Evolutionary conservation across 1,140 invertebrate species (phyloP).

Genomic region (Spodoptera litura): DNA sequence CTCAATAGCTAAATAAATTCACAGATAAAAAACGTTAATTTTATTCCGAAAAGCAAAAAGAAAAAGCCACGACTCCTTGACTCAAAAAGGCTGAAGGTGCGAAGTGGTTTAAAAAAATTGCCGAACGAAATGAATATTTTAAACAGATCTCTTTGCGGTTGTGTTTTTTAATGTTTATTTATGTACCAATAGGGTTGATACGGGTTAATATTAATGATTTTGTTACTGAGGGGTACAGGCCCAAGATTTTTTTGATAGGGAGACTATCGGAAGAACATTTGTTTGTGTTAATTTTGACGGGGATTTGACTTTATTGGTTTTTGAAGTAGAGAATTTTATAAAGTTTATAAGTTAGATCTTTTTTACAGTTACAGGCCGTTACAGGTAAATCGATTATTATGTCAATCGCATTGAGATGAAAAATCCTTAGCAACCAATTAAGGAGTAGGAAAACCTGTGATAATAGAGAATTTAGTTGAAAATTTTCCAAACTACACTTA

Average conservation of each 20-base stretch:
- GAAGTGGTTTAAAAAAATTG: conserved; percentile 45
- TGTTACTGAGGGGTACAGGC: conserved; percentile 24
- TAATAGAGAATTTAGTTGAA: no score
- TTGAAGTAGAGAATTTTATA: background rate
- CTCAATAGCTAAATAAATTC: conserved; percentile 46
- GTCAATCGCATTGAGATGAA: no score
- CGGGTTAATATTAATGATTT: conserved; percentile 51
- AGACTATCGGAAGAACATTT: conserved; percentile 38
- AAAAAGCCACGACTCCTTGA: conserved; percentile 21
- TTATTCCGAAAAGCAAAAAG: conserved; percentile 46
- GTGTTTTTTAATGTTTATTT: conserved; percentile 51
- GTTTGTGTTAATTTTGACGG: conserved; percentile 45
- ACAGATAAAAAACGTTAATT: conserved; percentile 51
- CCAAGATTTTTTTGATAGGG: conserved; percentile 33
- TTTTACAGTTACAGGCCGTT: no score
- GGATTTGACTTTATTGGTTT: conserved; percentile 1
- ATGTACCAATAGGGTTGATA: conserved; percentile 46
- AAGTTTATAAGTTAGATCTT: background rate
- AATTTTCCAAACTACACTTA: no score
- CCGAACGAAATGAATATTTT: conserved; percentile 51
- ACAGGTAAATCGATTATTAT: no score
- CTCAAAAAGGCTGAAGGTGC: conserved; percentile 40
- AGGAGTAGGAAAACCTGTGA: no score
- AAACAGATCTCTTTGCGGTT: conserved; percentile 45
- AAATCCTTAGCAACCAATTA: no score